Conservation (phyloP, 1,140 invertebrate species). For the Zaprionus camerounensis region DNA sequence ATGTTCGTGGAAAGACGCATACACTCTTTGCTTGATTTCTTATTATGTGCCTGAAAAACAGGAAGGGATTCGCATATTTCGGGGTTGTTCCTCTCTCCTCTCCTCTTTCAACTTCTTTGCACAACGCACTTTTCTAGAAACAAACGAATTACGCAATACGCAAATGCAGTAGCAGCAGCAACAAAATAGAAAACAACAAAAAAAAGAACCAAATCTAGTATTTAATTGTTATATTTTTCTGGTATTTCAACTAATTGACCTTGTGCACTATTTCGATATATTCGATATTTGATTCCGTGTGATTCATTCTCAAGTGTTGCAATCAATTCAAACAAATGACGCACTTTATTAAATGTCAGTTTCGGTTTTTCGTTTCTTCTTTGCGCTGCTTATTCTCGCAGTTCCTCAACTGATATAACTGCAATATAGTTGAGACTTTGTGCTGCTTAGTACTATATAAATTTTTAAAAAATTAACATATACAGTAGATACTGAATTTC, state of each 20-base stretch:
- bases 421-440: background rate
- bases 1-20: conserved; percentile 66
- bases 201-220: conserved; percentile 38
- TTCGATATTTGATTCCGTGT: conserved; percentile 59
- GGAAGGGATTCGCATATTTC: conserved; percentile 52
- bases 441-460: background rate
- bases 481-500: background rate
- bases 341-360: conserved; percentile 46
- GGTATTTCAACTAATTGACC: conserved; percentile 78
- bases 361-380: conserved; percentile 3
- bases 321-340: conserved; percentile 67
- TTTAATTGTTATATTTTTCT: conserved; percentile 65
- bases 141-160: conserved; percentile 56
- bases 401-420: background rate
- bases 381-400: conserved; percentile 3
- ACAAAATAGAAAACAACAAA: conserved; percentile 8
- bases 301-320: conserved; percentile 65
- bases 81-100: conserved; percentile 41
- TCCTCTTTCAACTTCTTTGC: background rate
- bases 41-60: conserved; percentile 41
- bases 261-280: conserved; percentile 70
- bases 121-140: conserved; percentile 46
- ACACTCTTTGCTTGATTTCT: conserved; percentile 25
- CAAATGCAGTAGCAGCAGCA: conserved; percentile 35
- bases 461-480: too few relatives aligned